A percentile compares a stretch with the other conserved stretches of the same genome.
These are phyloP conservation scores for Oryzias sinensis DNA, from an alignment of 2,797 vertebrate genomes.

Conservation along the genomic window DNA sequence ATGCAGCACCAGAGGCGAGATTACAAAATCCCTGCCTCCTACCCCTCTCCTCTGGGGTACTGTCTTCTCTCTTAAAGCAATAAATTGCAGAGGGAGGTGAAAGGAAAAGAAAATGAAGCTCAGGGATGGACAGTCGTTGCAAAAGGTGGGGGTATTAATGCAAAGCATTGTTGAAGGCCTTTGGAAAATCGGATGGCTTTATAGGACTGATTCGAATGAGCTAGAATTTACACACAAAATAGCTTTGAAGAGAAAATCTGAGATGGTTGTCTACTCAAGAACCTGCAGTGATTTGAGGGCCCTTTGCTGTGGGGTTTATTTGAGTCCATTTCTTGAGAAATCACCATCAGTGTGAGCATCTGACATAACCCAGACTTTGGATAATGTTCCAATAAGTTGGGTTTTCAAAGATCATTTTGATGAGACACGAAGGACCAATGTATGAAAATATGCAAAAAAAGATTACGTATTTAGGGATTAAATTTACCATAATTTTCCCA, in stretches of 20 bases:
- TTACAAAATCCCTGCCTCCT: slow-evolving; percentile 36
- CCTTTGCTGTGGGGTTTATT: no score
- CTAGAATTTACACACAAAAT: slow-evolving; percentile 11
- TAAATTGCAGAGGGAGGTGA: slow-evolving; percentile 24
- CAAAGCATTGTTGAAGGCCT: slow-evolving; percentile 42
- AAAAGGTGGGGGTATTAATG: slow-evolving; percentile 52
- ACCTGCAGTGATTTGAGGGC: no score
- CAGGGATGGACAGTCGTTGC: slow-evolving; percentile 36
- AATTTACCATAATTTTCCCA: no score
- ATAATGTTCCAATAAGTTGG: no score
- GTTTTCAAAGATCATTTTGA: no score
- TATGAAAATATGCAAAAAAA: no score
- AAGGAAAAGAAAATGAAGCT: slow-evolving; percentile 7
- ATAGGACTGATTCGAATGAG: slow-evolving; percentile 24
- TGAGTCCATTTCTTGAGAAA: no score
- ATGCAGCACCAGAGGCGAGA: slow-evolving; percentile 29
- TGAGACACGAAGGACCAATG: no score
- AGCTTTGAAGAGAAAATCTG: slow-evolving; percentile 22
- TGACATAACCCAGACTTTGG: no score
- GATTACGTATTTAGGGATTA: no score
- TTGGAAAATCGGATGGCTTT: slow-evolving; percentile 36
- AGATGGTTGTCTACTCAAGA: no score
- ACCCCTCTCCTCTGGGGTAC: slow-evolving; percentile 28
- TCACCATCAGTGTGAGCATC: no score
- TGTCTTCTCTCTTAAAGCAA: slow-evolving; percentile 24